Evolutionary conservation across 1,140 invertebrate species (phyloP).

Genomic region (Penaeus chinensis): DNA sequence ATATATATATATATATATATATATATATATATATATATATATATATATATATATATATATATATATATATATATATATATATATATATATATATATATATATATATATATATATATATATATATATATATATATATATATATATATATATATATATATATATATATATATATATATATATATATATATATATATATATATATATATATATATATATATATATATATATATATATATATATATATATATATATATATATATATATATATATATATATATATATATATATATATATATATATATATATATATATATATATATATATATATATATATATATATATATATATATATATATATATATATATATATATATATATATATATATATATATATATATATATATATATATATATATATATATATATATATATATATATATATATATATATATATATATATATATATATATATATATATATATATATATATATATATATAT

Average conservation of each 20-base stretch:
- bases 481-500: not conserved
- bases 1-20: too few relatives aligned
- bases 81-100: too few relatives aligned
- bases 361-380: slow-evolving; percentile 2
- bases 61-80: too few relatives aligned
- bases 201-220: too few relatives aligned
- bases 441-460: not conserved
- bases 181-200: too few relatives aligned
- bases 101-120: too few relatives aligned
- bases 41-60: too few relatives aligned
- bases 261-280: slow-evolving; percentile 17
- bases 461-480: not conserved
- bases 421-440: slow-evolving; percentile 12
- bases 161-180: too few relatives aligned
- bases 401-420: slow-evolving; percentile 12
- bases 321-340: slow-evolving; percentile 17
- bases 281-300: slow-evolving; percentile 17
- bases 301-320: slow-evolving; percentile 17
- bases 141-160: too few relatives aligned
- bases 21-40: too few relatives aligned
- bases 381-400: slow-evolving; percentile 17
- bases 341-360: slow-evolving; percentile 17
- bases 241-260: not conserved
- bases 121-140: too few relatives aligned
- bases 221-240: not conserved